Conservation (phyloP, 2,113 vertebrate genomes). For the Coreoperca whiteheadi region DNA sequence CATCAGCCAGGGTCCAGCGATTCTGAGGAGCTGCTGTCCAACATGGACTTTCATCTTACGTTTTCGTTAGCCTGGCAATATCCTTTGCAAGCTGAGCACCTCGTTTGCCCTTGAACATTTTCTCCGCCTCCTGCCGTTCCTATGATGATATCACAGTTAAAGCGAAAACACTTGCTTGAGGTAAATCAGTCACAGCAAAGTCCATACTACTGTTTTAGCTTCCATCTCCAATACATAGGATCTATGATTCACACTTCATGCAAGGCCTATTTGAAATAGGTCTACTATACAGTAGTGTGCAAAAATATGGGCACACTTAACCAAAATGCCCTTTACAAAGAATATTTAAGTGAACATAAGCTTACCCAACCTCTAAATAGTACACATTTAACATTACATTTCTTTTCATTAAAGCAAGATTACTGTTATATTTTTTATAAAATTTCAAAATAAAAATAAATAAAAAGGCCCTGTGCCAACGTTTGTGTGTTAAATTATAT, state of each 20-base stretch:
- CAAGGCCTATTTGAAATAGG: neutral
- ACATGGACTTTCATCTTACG: constrained; percentile 91
- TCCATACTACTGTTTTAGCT: neutral
- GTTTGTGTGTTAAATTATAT: too few relatives aligned
- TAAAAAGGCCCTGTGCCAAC: too few relatives aligned
- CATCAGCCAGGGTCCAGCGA: constrained; percentile 78
- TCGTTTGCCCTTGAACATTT: constrained; percentile 99
- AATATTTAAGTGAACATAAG: too few relatives aligned
- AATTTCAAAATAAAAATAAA: too few relatives aligned
- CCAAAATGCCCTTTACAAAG: too few relatives aligned
- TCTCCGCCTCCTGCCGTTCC: constrained; percentile 99
- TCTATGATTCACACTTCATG: neutral
- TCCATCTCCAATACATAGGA: neutral
- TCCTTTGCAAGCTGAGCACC: constrained; percentile 99
- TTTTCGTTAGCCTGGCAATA: constrained; percentile 99
- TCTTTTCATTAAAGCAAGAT: too few relatives aligned
- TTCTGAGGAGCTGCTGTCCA: constrained; percentile 89
- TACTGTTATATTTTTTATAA: too few relatives aligned
- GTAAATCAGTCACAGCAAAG: neutral
- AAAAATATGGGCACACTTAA: too few relatives aligned
- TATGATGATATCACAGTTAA: constrained; percentile 92
- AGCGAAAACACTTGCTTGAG: constrained; percentile 71
- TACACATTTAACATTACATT: too few relatives aligned
- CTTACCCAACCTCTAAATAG: too few relatives aligned
- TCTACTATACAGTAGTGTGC: neutral